A percentile compares a stretch with the other conserved stretches of the same genome.
These are phyloP conservation scores for Grammomys surdaster DNA, from an alignment of 2,113 vertebrate genomes.

Conservation along the genomic window DNA sequence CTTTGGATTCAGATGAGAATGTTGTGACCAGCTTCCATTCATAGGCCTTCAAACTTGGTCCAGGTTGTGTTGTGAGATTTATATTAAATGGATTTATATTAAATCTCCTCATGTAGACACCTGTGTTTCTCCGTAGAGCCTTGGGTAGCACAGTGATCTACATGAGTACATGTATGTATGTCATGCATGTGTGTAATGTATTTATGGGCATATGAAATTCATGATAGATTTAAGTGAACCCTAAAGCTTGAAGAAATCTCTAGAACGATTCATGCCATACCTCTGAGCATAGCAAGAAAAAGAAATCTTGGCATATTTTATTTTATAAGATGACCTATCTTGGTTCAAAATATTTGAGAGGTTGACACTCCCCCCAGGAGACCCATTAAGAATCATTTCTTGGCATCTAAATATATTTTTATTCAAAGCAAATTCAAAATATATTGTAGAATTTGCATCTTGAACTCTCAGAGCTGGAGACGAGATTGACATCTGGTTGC, in stretches of 20 bases:
- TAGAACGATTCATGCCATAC: not conserved
- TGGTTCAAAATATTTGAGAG: constrained; percentile 32
- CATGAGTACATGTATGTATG: not conserved
- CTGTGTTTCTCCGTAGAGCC: not conserved
- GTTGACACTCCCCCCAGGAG: not conserved
- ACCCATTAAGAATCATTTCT: constrained; percentile 51
- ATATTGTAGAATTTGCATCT: constrained; percentile 62
- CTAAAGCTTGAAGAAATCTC: not conserved
- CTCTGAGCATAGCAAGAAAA: not conserved
- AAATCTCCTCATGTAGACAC: not conserved
- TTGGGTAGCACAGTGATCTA: not conserved
- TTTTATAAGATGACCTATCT: not conserved
- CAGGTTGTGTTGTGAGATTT: not conserved
- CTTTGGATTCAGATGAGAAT: not conserved
- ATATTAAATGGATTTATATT: not conserved
- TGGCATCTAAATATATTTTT: constrained; percentile 40
- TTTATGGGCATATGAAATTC: not conserved
- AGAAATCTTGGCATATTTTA: constrained; percentile 1
- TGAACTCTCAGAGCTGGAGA: constrained; percentile 40
- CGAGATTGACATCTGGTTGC: constrained; percentile 69
- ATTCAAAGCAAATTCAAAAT: constrained; percentile 60
- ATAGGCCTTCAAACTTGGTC: not conserved
- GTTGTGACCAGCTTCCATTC: not conserved
- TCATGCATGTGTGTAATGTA: not conserved
- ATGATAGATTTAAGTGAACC: constrained; percentile 20